phyloP scores from a whole-genome alignment of 1,140 invertebrate genomes.

The Drosophila tropicalis region DNA sequence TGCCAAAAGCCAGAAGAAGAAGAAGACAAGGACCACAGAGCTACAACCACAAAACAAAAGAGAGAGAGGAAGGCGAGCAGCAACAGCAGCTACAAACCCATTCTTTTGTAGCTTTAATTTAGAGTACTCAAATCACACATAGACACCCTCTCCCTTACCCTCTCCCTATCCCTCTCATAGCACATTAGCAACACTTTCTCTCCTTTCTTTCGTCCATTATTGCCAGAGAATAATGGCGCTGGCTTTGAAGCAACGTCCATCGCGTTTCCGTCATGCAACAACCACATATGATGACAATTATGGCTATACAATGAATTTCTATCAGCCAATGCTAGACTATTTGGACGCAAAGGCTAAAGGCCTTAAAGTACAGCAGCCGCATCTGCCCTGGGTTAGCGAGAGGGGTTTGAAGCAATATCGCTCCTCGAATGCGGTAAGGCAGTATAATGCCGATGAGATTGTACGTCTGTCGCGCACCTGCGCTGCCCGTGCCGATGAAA shows the following conservation, averaged over 20 bases:
- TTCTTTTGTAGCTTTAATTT: conserved; percentile 67
- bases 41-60: conserved; percentile 27
- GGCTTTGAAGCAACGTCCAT: conserved; percentile 76
- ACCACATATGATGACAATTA: conserved; percentile 91
- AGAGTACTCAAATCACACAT: conserved; percentile 52
- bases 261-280: conserved; percentile 66
- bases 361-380: conserved; percentile 84
- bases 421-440: conserved; percentile 84
- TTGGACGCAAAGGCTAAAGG: conserved; percentile 86
- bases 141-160: conserved; percentile 11
- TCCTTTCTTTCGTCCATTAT: neutral
- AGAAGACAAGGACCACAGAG: conserved; percentile 34
- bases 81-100: conserved; percentile 15
- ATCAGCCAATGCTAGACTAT: conserved; percentile 93
- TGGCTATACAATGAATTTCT: conserved; percentile 90
- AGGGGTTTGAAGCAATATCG: conserved; percentile 86
- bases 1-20: conserved; percentile 65
- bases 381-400: conserved; percentile 90
- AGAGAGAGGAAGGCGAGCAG: neutral
- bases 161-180: neutral
- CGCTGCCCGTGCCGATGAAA: conserved; percentile 87
- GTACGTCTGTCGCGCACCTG: conserved; percentile 86
- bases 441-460: conserved; percentile 87
- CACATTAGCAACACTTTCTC: neutral
- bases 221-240: conserved; percentile 56